phyloP scores from a whole-genome alignment of 2,797 vertebrate genomes.

The Mus caroli region DNA sequence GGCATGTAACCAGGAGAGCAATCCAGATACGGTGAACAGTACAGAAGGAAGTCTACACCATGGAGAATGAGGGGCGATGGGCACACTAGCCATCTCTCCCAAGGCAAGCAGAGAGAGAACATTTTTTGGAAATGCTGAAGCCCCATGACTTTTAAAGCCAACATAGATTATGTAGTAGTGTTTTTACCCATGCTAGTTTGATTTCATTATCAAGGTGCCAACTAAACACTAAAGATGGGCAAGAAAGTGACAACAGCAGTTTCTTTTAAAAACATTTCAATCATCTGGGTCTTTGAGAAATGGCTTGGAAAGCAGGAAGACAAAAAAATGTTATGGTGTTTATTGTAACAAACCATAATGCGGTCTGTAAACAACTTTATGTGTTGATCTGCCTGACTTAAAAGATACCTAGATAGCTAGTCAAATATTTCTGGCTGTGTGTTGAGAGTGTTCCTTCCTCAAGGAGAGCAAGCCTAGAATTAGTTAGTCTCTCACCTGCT shows the following conservation, averaged over 20 bases:
- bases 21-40: not conserved
- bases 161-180: not conserved
- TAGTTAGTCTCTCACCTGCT: not conserved
- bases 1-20: not conserved
- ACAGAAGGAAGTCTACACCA: not conserved
- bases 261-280: not conserved
- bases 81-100: accelerated
- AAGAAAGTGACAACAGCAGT: not conserved
- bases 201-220: not conserved
- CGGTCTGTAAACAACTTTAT: not conserved
- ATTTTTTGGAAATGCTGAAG: not conserved
- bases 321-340: not conserved
- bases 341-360: not conserved
- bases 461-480: not conserved
- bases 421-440: not conserved
- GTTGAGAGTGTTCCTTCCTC: not conserved
- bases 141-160: not conserved
- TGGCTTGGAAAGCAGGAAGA: not conserved
- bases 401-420: not conserved
- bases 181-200: not conserved
- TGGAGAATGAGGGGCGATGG: no score
- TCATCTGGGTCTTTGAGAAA: not conserved
- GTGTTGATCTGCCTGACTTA: not conserved
- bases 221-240: not conserved
- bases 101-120: not conserved